Evolutionary conservation across 2,888 invertebrate species (phyloP).

Genomic region (Eupithecia subumbrata): DNA sequence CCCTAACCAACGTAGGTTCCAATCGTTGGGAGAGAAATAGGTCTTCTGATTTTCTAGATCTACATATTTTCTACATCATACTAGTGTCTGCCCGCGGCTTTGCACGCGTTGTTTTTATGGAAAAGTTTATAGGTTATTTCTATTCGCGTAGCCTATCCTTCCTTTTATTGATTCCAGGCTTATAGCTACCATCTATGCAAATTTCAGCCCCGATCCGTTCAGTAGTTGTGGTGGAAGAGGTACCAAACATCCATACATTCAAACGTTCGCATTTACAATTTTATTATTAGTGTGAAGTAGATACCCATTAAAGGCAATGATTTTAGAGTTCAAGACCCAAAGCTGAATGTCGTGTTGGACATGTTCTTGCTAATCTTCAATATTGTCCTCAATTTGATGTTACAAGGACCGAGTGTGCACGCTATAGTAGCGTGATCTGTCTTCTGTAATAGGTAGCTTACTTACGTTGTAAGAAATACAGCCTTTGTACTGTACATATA

Average conservation of each 20-base stretch:
- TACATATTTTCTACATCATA: no score
- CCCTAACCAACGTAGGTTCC: no score
- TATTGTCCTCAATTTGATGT: conserved; percentile 41
- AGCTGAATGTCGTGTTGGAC: conserved; percentile 32
- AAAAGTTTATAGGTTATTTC: no score
- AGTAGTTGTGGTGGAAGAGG: no score
- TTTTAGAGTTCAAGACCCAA: conserved; percentile 39
- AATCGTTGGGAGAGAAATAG: not conserved
- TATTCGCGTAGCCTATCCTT: no score
- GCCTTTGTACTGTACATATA: not conserved
- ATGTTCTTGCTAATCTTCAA: conserved; percentile 39
- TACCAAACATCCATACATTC: not conserved
- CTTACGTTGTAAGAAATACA: not conserved
- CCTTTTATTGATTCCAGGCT: no score
- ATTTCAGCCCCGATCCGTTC: no score
- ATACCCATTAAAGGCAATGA: conserved; percentile 8
- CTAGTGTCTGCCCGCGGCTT: no score
- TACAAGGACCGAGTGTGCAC: conserved; percentile 42
- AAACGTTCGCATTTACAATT: not conserved
- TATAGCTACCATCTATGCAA: no score
- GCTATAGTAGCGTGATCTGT: conserved; percentile 34
- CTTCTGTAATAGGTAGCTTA: not conserved
- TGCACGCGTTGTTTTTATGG: no score
- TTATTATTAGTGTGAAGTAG: not conserved
- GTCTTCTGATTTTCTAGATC: not conserved